Evolutionary conservation across 2,113 vertebrate genomes (phyloP), one percentile per base, ranked within the genome.

Genomic region (Nyctereutes procyonoides): DNA sequence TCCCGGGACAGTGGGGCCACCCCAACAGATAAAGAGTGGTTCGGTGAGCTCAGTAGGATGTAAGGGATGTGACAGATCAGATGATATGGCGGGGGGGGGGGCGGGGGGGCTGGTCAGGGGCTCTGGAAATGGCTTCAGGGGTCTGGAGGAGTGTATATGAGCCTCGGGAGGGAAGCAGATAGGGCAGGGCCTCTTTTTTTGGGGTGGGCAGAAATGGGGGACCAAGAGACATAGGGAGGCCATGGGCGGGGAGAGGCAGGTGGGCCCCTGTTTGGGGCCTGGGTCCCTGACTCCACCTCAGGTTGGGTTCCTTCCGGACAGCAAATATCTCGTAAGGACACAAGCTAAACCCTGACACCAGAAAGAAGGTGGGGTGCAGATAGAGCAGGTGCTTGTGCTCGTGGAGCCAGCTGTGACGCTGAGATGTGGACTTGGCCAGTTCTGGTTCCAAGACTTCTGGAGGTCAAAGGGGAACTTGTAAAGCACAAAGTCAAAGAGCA

Each of bases 1-100:
- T 10, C 98, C 98, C 4, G 98, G 99, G 67, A 99, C 99, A 80
- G 20, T 19, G 48, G 51, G 35, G 15, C 63, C 62, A 48, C 62
- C 60, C 60, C 35, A 79, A n/a, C 24, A 43, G 32, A 38, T 13
- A 43, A 71, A 32, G 71, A 69, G 67, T 7, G 38, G 20, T 16
- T 76, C 48, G 13, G 6, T 19, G 24, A 35, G 26, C 63, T 62
- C 8, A 19, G 15, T 8, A 6, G 83, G 48, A 28, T 13, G 1
- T 38, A 82, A 87, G 55, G 28, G 26, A 8, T 22, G 16, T 82
- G 38, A 60, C 71, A 71, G 53, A 81, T n/a, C 1, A 5, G 71
- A 48, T 43, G 67, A 55, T 20, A 3, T 17, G 43, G 43, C 10
- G 0, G 12, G 53, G n/a, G 28, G 19, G n/a, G 53, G 55, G 38